These are phyloP conservation scores for Ormyrus rosae DNA, from an alignment of 2,888 invertebrate genomes.

Conservation along the genomic window DNA sequence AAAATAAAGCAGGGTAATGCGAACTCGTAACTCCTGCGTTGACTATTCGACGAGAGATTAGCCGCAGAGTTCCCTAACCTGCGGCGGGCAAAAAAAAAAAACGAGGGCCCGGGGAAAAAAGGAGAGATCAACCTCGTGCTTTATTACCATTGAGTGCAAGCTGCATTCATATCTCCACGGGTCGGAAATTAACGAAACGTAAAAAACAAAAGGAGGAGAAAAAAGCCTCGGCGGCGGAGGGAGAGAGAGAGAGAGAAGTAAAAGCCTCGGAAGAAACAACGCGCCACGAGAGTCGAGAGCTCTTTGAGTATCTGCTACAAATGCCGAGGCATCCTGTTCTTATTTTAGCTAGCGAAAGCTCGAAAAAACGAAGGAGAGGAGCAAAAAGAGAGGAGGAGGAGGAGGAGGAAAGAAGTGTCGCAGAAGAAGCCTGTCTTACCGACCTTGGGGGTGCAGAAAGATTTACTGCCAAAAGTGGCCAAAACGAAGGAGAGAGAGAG, in stretches of 20 bases:
- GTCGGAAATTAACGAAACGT: slow-evolving; percentile 62
- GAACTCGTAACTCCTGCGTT: slow-evolving; percentile 40
- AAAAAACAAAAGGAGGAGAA: slow-evolving; percentile 35
- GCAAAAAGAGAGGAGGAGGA: slow-evolving; percentile 45
- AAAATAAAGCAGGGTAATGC: slow-evolving; percentile 47
- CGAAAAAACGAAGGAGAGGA: slow-evolving; percentile 16
- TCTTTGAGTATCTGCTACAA: slow-evolving; percentile 54
- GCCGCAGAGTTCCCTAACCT: slow-evolving; percentile 30
- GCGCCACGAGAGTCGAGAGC: slow-evolving; percentile 27
- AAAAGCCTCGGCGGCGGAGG: slow-evolving; percentile 2
- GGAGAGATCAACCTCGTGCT: slow-evolving; percentile 41
- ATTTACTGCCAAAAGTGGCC: slow-evolving; percentile 60
- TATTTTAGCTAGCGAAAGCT: slow-evolving; percentile 52
- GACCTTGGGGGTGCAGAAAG: slow-evolving; percentile 57
- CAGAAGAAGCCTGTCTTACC: slow-evolving; percentile 56
- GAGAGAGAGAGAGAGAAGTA: slow-evolving; percentile 45
- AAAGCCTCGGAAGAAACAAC: slow-evolving; percentile 40
- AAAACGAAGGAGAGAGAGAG: slow-evolving; percentile 45
- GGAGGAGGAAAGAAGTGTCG: slow-evolving; percentile 46
- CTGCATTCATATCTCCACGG: slow-evolving; percentile 50
- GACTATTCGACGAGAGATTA: slow-evolving; percentile 55
- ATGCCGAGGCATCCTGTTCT: slow-evolving; percentile 54
- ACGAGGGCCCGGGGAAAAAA: background rate
- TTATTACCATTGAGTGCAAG: slow-evolving; percentile 49
- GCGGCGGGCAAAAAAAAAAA: slow-evolving; percentile 22